Base-by-base conservation (phyloP, 2,888 invertebrate species). In the Biston betularia region DNA sequence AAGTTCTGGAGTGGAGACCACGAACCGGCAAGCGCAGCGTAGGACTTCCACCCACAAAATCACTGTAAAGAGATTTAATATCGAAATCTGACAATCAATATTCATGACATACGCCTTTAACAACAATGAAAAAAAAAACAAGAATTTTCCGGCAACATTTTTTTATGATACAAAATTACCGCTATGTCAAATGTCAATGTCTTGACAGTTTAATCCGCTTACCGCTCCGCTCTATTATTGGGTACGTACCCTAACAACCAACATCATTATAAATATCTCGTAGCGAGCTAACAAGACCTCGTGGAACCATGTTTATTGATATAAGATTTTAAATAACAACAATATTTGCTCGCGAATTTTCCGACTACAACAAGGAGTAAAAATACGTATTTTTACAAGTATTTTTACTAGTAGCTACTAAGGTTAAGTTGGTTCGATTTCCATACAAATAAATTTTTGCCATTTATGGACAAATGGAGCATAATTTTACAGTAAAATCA, bases 241-340 rank as follows among this genome's bases (percentile, higher is more conserved):
- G 33, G 45, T 9, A 8, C 38, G 12, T 11, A 34, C 34, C 56
- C 56, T 45, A 44, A 46, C 24, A 58, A 63, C 58, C 50, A 52
- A 67, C 62, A 57, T 68, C 65, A 63, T 70, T 68, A 70, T 65
- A 63, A 68, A 64, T 44, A 62, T 64, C 61, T 52, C 65, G 38
- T 50, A 57, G 15, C 52, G 15, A 42, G 40, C 62, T 58, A 63
- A 59, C 58, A 63, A 56, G 59, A 15, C 40, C 44, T 38, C 34
- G 53, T 6, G 33, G 33, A 56, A 15, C 38, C 24, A 56, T 57
- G 44, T 56, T 63, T 61, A 61, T 62, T 50, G 1, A 40, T 40
- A 42, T 33, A 48, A 0, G 15, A 15, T 48, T 15, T 57, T 40
- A 49, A 15, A 58, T 50, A 52, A 33, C 12, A 34, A 35, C 0